These are phyloP conservation scores for Cynoglossus semilaevis DNA, from an alignment of 2,113 vertebrate genomes.

Conservation along the genomic window DNA sequence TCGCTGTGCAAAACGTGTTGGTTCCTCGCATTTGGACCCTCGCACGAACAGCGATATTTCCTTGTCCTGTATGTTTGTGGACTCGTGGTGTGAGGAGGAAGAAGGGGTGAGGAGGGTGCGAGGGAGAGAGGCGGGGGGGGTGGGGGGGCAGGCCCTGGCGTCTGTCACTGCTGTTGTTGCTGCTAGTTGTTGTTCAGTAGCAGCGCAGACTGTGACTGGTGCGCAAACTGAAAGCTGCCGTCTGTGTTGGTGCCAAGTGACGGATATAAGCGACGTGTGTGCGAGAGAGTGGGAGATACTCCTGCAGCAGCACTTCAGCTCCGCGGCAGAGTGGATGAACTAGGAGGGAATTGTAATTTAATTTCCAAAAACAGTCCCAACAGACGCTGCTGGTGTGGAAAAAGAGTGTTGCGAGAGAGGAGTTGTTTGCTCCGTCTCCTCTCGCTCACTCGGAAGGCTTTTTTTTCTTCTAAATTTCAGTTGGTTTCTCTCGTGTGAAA, in stretches of 20 bases:
- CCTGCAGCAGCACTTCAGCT: conserved; percentile 2
- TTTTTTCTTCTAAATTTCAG: conserved; percentile 4
- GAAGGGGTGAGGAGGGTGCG: background rate
- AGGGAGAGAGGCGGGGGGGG: background rate
- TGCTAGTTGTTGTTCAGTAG: conserved; percentile 63
- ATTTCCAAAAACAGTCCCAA: conserved; percentile 1
- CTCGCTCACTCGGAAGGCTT: conserved; percentile 12
- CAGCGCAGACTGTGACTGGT: conserved; percentile 35
- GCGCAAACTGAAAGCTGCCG: conserved; percentile 60
- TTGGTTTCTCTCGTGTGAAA: conserved; percentile 29
- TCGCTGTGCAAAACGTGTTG: conserved; percentile 50
- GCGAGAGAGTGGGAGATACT: conserved; percentile 3
- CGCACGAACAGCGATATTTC: conserved; percentile 21
- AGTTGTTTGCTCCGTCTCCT: conserved; percentile 42
- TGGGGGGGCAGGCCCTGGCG: conserved; percentile 18
- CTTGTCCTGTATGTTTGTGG: conserved; percentile 3
- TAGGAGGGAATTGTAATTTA: background rate
- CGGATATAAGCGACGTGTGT: conserved; percentile 56
- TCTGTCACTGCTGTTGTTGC: conserved; percentile 45
- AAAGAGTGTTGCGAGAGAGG: conserved; percentile 36
- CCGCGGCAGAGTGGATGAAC: conserved; percentile 31
- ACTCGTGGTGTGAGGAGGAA: conserved; percentile 31
- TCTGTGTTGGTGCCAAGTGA: conserved; percentile 34
- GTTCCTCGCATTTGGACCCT: background rate
- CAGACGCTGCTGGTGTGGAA: conserved; percentile 14